phyloP scores from a whole-genome alignment of 2,888 invertebrate genomes.

The Caenorhabditis auriculariae region DNA sequence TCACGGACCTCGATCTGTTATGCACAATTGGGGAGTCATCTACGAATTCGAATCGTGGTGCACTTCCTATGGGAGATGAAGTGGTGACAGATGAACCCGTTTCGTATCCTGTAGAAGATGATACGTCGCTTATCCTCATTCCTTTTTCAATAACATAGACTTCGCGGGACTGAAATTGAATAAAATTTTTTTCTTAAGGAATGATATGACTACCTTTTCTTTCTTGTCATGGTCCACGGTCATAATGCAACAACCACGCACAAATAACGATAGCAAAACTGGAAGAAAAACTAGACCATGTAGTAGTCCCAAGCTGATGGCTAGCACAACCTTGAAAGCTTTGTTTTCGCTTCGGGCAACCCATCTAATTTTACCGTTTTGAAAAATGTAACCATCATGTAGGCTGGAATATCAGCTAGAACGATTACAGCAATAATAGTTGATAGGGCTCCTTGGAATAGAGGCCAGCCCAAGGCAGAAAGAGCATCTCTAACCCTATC shows the following conservation, averaged over 20 bases:
- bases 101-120: slow-evolving; percentile 10
- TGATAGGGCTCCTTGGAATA: slow-evolving; percentile 78
- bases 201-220: too few species aligned
- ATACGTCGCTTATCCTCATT: not conserved
- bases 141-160: slow-evolving; percentile 18
- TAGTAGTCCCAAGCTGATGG: slow-evolving; percentile 74
- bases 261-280: slow-evolving; percentile 64
- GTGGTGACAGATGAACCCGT: slow-evolving; percentile 15
- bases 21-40: slow-evolving; percentile 30
- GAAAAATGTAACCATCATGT: slow-evolving; percentile 92
- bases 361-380: slow-evolving; percentile 76
- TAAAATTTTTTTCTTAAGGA: too few species aligned
- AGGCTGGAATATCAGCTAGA: slow-evolving; percentile 83
- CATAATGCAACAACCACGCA: slow-evolving; percentile 55
- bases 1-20: slow-evolving; percentile 24
- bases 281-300: slow-evolving; percentile 89
- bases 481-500: slow-evolving; percentile 77
- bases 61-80: slow-evolving; percentile 16
- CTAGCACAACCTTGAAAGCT: slow-evolving; percentile 47
- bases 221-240: too few species aligned
- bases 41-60: slow-evolving; percentile 23
- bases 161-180: too few species aligned
- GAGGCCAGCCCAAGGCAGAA: slow-evolving; percentile 84
- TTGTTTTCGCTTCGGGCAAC: slow-evolving; percentile 73
- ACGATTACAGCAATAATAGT: slow-evolving; percentile 87